Conservation (phyloP, 2,888 invertebrate genomes). For the Tyria jacobaeae region DNA sequence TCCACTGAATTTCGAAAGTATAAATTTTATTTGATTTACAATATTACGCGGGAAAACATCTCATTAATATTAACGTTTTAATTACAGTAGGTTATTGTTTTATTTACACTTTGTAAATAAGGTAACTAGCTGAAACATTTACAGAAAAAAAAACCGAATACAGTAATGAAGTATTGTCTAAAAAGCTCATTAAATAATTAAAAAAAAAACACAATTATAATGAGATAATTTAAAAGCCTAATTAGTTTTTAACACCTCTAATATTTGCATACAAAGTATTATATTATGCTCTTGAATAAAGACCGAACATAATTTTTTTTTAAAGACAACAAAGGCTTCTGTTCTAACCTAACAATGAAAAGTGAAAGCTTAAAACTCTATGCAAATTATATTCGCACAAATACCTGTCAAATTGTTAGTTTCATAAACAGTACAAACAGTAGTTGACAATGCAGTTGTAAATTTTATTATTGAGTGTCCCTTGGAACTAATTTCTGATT, state of each 20-base stretch:
- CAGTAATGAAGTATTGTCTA: neutral
- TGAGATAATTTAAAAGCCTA: constrained; percentile 5
- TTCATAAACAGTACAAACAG: constrained; percentile 67
- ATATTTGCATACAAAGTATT: constrained; percentile 31
- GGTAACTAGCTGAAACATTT: constrained; percentile 3
- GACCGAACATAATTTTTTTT: constrained; percentile 33
- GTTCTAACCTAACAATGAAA: constrained; percentile 70
- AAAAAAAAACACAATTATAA: neutral
- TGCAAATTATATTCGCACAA: constrained; percentile 74
- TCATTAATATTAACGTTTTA: constrained; percentile 1
- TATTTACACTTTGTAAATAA: constrained; percentile 1
- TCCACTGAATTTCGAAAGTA: constrained; percentile 1
- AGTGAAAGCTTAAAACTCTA: constrained; percentile 77
- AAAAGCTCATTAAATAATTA: constrained; percentile 2
- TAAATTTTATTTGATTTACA: constrained; percentile 3
- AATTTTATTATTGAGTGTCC: constrained; percentile 71
- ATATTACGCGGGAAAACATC: constrained; percentile 1
- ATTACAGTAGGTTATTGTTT: neutral
- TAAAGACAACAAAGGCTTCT: constrained; percentile 59
- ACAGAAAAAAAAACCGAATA: constrained; percentile 1
- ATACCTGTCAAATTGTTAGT: constrained; percentile 58
- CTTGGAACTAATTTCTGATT: no score
- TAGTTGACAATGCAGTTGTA: constrained; percentile 70
- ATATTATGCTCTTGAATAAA: constrained; percentile 40
- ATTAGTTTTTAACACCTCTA: constrained; percentile 14